Evolutionary conservation across 2,113 vertebrate species (phyloP).

Genomic region (Grus americana): DNA sequence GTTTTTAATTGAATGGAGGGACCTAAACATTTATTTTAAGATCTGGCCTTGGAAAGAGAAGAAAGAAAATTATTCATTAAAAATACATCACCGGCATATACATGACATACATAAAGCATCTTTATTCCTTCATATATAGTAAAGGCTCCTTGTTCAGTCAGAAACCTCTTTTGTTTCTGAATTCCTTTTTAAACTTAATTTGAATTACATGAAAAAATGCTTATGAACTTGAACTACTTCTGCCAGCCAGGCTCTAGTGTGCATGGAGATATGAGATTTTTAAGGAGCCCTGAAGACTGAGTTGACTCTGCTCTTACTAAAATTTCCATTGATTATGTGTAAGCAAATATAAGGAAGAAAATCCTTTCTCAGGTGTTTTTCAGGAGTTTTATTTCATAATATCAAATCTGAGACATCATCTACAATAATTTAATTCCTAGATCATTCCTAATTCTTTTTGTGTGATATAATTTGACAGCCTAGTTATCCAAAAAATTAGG

Average conservation of each 20-base stretch:
- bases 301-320: neutral
- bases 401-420: neutral
- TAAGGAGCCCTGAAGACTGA: neutral
- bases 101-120: neutral
- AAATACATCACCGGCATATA: slow-evolving; percentile 33
- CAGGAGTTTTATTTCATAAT: neutral
- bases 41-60: slow-evolving; percentile 33
- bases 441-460: neutral
- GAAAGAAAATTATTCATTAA: slow-evolving; percentile 35
- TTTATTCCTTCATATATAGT: slow-evolving; percentile 4
- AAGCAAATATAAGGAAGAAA: neutral
- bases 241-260: neutral
- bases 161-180: slow-evolving; percentile 20
- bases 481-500: neutral
- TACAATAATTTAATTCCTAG: neutral
- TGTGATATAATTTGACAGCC: neutral
- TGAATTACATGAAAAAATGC: slow-evolving; percentile 43
- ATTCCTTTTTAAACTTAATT: slow-evolving; percentile 46
- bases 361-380: neutral
- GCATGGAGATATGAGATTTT: neutral
- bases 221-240: neutral
- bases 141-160: neutral
- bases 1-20: neutral
- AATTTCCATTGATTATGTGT: neutral
- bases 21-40: slow-evolving; percentile 13